These are phyloP conservation scores for Festucalex cinctus DNA, from an alignment of 2,113 vertebrate species.

Conservation along the genomic window DNA sequence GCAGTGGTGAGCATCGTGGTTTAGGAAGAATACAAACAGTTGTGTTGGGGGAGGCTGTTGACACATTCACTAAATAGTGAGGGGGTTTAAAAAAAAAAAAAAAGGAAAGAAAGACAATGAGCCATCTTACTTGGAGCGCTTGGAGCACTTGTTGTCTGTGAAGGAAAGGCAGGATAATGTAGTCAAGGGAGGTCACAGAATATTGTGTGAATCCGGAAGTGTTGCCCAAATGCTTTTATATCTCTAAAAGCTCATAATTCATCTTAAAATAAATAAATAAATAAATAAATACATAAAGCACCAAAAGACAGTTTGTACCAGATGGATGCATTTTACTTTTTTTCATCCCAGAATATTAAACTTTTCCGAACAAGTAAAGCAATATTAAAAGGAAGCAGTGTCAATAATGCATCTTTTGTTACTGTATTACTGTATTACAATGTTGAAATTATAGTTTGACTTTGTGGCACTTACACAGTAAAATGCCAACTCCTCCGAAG, in stretches of 20 bases:
- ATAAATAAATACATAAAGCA: no score
- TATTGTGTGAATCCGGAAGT: neutral
- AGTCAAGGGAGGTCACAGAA: neutral
- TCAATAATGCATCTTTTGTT: neutral
- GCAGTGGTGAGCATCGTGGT: constrained; percentile 9
- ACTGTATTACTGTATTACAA: no score
- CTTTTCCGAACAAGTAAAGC: neutral
- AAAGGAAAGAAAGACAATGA: no score
- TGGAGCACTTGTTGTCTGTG: constrained; percentile 59
- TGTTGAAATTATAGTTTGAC: neutral
- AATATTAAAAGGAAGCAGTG: neutral
- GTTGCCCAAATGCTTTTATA: neutral
- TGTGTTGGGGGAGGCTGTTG: neutral
- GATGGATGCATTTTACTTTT: neutral
- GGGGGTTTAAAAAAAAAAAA: neutral
- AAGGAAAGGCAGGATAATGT: constrained; percentile 18
- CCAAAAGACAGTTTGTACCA: neutral
- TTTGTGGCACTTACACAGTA: constrained; percentile 63
- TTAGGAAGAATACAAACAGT: neutral
- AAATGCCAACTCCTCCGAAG: constrained; percentile 41
- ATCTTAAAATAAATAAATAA: neutral
- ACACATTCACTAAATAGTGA: neutral
- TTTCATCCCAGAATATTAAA: neutral
- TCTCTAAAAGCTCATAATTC: neutral
- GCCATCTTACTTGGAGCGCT: constrained; percentile 45